Conservation (phyloP, 2,113 vertebrate species). For the Sigmodon hispidus region DNA sequence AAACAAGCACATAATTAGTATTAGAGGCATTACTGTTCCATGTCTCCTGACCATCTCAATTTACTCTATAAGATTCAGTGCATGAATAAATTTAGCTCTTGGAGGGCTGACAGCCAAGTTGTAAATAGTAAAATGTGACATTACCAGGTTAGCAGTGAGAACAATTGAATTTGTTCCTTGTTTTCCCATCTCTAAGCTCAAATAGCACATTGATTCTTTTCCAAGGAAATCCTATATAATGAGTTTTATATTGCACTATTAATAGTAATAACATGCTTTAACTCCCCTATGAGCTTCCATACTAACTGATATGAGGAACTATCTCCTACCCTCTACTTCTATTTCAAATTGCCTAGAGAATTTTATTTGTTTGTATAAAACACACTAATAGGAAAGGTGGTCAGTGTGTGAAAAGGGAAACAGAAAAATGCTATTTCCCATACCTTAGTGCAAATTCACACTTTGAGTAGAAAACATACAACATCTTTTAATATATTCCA, state of each 20-base stretch:
- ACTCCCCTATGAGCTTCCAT: background rate
- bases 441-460: background rate
- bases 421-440: background rate
- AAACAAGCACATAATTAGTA: conserved; percentile 41
- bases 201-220: background rate
- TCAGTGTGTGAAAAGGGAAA: background rate
- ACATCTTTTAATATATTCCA: background rate
- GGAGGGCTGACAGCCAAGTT: background rate
- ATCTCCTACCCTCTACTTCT: background rate
- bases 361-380: background rate
- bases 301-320: background rate
- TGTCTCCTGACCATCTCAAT: conserved; percentile 30
- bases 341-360: conserved; percentile 7
- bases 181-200: background rate
- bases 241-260: background rate
- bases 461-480: conserved; percentile 5
- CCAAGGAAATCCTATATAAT: background rate
- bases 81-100: conserved; percentile 51
- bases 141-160: background rate
- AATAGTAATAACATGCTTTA: background rate
- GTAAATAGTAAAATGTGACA: background rate
- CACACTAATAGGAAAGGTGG: background rate
- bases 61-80: background rate
- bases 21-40: conserved; percentile 23
- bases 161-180: background rate